These are phyloP conservation scores for Podarcis cretensis DNA, from an alignment of 2,113 vertebrate genomes.

Conservation along the genomic window DNA sequence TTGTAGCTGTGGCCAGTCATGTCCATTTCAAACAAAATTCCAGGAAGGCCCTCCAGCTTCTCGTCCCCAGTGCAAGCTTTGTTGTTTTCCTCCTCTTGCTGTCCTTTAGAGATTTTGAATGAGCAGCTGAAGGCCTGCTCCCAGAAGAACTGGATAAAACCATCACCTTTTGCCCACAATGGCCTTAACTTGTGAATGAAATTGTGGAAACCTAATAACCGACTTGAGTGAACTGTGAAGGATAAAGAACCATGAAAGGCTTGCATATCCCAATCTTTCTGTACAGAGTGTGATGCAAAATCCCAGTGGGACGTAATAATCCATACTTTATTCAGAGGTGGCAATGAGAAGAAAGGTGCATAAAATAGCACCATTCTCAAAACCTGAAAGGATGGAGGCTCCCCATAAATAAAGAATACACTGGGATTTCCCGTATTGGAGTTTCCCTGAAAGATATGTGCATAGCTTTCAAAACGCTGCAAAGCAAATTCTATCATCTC, in stretches of 20 bases:
- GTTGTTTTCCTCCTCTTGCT: no score
- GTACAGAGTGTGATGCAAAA: neutral
- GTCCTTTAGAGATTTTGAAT: neutral
- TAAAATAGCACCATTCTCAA: neutral
- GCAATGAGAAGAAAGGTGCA: neutral
- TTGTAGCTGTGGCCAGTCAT: constrained; percentile 2
- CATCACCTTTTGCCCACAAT: neutral
- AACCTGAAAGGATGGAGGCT: neutral
- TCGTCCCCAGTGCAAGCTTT: neutral
- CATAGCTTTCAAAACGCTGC: neutral
- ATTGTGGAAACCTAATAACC: neutral
- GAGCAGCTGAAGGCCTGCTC: constrained; percentile 4
- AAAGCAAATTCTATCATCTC: neutral
- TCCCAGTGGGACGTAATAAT: neutral
- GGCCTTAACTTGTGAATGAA: neutral
- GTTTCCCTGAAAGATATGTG: neutral
- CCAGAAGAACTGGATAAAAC: constrained; percentile 2
- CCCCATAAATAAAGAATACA: neutral
- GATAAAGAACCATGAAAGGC: neutral
- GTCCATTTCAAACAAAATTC: neutral
- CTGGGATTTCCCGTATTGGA: neutral
- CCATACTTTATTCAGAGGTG: neutral
- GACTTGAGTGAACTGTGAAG: neutral
- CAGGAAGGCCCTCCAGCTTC: neutral
- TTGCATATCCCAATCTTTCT: neutral